Evolutionary conservation across 2,113 vertebrate genomes (phyloP).

Genomic region (Saccopteryx bilineata): DNA sequence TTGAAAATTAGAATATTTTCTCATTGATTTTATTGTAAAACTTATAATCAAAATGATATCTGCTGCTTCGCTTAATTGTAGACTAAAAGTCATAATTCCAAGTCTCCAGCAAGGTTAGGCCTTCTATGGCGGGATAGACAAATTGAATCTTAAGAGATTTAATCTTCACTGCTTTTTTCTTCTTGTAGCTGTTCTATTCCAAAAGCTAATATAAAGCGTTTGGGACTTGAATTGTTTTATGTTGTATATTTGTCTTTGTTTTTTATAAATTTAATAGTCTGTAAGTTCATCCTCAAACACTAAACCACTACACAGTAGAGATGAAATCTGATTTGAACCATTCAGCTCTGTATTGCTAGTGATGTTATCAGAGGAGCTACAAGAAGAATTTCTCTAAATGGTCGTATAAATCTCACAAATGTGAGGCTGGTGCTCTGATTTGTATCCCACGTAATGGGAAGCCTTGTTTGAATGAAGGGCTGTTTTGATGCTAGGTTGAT

Average conservation of each 20-base stretch:
- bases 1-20: constrained; percentile 67
- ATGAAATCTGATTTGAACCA: constrained; percentile 83
- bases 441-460: constrained; percentile 79
- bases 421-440: constrained; percentile 80
- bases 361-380: constrained; percentile 85
- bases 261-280: constrained; percentile 81
- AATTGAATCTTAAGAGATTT: constrained; percentile 75
- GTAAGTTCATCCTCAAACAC: constrained; percentile 82
- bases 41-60: constrained; percentile 54
- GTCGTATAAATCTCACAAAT: constrained; percentile 88
- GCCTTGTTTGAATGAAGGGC: constrained; percentile 83
- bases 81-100: constrained; percentile 71
- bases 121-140: constrained; percentile 70
- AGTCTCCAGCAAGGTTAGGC: constrained; percentile 68
- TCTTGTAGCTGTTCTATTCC: constrained; percentile 70
- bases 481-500: constrained; percentile 72
- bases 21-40: constrained; percentile 67
- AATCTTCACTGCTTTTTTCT: constrained; percentile 68
- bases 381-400: constrained; percentile 85
- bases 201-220: constrained; percentile 77
- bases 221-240: constrained; percentile 79
- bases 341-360: constrained; percentile 77
- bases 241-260: constrained; percentile 82
- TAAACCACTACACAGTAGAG: constrained; percentile 76
- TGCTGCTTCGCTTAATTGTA: constrained; percentile 53